Evolutionary conservation across 2,113 vertebrate species (phyloP), one percentile per base, ranked within the genome.

Genomic region (Gavia stellata): DNA sequence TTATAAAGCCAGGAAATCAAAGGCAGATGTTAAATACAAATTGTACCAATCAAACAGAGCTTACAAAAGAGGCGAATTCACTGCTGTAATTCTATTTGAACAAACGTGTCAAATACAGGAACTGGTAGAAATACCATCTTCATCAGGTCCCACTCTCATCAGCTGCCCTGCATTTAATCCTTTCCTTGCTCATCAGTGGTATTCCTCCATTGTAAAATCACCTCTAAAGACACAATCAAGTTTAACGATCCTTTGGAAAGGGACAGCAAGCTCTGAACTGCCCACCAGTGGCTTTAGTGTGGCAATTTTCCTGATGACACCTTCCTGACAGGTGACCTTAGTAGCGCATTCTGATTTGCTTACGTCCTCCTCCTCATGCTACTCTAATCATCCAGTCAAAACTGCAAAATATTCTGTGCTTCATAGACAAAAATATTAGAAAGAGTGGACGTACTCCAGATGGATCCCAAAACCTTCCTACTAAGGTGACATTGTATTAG

Each of bases 11-110:
- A 89, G 61, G 36, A 91, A 94, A 94, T 95, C 92, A 96, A 93
- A 97, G 66, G 47, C 68, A 94, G 86, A 45, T 84, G 90, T 83
- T 96, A 95, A 94, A 96, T 88, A 88, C 61, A 94, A 97, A 92
- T 95, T 85, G 86, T 91, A 89, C 56, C 88, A 92, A 89, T 94
- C 94, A 94, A 94, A 84, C 36, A 19, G 62, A 95, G 84, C 83
- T 91, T 84, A 82, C 55, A 52, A 75, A 86, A 91, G 66, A 85
- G 70, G 62, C 34, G 78, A 67, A 91, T 90, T 82, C 66, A 61
- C 61, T 87, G 34, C 70, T 68, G 70, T 94, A 94, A 87, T 92
- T 96, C 86, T 91, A 3, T 96, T 89, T 94, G 73, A 95, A 79
- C 82, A 45, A 90, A 94, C 0, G 7, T 68, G 86, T 94, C 86